A percentile compares a stretch with the other conserved stretches of the same genome.
Evolutionary conservation across 2,113 vertebrate species (phyloP).

Genomic region (Rhea americana): DNA sequence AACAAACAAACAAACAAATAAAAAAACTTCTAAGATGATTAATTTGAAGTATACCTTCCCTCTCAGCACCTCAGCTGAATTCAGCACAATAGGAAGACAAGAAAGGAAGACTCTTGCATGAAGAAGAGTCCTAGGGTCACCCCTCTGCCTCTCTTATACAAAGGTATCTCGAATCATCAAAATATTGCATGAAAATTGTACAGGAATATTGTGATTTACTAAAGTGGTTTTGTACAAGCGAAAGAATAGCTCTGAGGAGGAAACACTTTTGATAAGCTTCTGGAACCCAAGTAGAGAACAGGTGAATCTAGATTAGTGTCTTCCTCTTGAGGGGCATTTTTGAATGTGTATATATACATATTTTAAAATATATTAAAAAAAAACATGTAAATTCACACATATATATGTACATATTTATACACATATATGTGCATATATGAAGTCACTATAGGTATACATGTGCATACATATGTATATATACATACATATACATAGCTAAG

Average conservation of each 20-base stretch:
- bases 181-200: background rate
- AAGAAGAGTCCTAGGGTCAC: background rate
- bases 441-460: too few relatives aligned
- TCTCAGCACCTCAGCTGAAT: background rate
- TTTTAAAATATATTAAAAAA: too few relatives aligned
- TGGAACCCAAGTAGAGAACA: background rate
- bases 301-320: background rate
- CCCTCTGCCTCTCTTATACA: background rate
- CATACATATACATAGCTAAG: background rate
- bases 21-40: background rate
- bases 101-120: background rate
- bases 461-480: background rate
- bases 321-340: background rate
- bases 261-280: background rate
- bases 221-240: background rate
- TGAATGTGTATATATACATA: background rate
- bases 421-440: background rate
- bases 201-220: background rate
- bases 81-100: background rate
- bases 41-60: background rate
- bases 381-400: fast-evolving
- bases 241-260: background rate
- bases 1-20: background rate
- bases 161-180: background rate
- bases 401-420: fast-evolving